Evolutionary conservation across 2,113 vertebrate species (phyloP), one percentile per base, ranked within the genome.

Genomic region (Podarcis muralis): DNA sequence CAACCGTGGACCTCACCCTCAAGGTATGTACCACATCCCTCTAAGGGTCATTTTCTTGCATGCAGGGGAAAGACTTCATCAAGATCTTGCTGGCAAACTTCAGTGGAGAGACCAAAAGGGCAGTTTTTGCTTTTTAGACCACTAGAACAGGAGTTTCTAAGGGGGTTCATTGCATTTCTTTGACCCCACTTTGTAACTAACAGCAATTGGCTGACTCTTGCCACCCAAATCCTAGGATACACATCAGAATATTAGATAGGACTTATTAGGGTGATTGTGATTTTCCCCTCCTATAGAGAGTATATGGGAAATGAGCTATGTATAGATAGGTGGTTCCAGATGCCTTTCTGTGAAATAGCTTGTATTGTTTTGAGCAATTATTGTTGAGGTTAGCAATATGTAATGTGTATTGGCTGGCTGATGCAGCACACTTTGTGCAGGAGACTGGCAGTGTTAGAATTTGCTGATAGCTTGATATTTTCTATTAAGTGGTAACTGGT

Each of bases 1-100:
- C 98, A 90, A 99, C 99, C 90, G 98, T 99, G 90, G 99, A 99
- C 97, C 97, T 99, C 94, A 99, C 99, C 94, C 98, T 99, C 90
- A 99, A 99, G 98, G 99, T 99, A 96, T 91, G 96, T 96, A 96
- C 93, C 30, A 87, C 91, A 88, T 93, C 93, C 94, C 89, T 96
- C 95, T 95, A 92, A 95, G 93, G 93, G 94, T 95, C 92, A 7
- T 96, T 96, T 93, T 93, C 86, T 92, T 97, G 96, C 96, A 96
- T 96, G 95, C 96, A 92, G 92, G 95, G 93, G 93, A 91, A 90
- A 88, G 37, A 89, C 77, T 91, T 95, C 90, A 95, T 81, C 88
- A 65, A 95, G 91, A 93, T 94, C 94, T 95, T 94, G 89, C 89
- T 95, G 92, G 93, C 93, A 82, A 91, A 95, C 76, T 77, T 90